These are phyloP conservation scores for Macaca mulatta DNA, from an alignment of 2,113 vertebrate genomes.

Conservation along the genomic window DNA sequence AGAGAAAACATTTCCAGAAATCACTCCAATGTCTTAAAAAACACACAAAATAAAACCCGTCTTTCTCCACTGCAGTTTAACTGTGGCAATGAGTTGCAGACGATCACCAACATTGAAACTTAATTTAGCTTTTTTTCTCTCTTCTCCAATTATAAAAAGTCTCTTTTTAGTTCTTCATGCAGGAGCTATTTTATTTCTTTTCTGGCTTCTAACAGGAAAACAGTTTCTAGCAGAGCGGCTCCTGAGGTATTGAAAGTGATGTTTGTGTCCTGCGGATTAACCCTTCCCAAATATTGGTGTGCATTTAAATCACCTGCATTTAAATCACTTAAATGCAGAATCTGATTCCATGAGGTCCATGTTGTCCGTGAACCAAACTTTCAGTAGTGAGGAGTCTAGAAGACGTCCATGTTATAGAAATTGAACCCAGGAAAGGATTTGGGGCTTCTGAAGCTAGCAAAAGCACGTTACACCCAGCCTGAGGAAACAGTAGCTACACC, in stretches of 20 bases:
- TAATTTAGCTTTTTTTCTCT: neutral
- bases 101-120: neutral
- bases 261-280: neutral
- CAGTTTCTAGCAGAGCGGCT: neutral
- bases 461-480: neutral
- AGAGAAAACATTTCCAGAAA: neutral
- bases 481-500: neutral
- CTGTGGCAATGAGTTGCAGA: neutral
- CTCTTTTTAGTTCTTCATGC: neutral
- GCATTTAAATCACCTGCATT: neutral
- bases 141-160: neutral
- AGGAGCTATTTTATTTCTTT: neutral
- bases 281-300: neutral
- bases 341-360: neutral
- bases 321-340: neutral
- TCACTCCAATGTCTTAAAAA: neutral
- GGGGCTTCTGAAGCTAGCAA: neutral
- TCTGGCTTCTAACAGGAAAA: neutral
- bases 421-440: neutral
- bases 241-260: neutral
- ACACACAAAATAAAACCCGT: neutral
- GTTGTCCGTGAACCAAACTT: neutral
- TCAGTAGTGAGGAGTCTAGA: neutral
- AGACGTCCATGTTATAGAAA: neutral
- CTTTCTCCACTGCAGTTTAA: neutral